Percentiles rank a stretch among this genome's conserved stretches.
Evolutionary conservation across 2,113 vertebrate genomes (phyloP).

Genomic region (Sardina pilchardus): DNA sequence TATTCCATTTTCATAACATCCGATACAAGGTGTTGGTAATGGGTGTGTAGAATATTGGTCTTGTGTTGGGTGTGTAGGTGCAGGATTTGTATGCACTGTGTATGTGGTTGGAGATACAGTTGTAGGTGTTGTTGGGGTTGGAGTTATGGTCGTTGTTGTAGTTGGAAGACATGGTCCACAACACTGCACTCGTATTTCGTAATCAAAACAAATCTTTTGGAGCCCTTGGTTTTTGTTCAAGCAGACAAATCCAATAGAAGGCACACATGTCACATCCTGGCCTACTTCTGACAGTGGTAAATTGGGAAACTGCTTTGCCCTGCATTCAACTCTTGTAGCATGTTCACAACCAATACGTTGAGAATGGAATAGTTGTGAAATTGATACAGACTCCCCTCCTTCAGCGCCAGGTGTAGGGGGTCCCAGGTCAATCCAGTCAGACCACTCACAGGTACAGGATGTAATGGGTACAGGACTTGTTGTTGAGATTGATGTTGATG

Average conservation of each 20-base stretch:
- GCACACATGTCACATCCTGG: slow-evolving; percentile 50
- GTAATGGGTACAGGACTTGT: not conserved
- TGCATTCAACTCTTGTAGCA: slow-evolving; percentile 43
- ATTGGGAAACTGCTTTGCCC: slow-evolving; percentile 38
- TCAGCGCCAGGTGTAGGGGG: slow-evolving; percentile 42
- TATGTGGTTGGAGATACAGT: not conserved
- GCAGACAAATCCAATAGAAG: slow-evolving; percentile 54
- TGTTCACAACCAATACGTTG: slow-evolving; percentile 28
- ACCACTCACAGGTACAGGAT: slow-evolving; percentile 18
- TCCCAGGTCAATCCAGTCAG: slow-evolving; percentile 41
- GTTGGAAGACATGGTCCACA: slow-evolving; percentile 28
- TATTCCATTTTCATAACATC: no score
- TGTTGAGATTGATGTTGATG: no score
- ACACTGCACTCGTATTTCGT: slow-evolving; percentile 56
- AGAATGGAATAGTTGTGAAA: slow-evolving; percentile 19
- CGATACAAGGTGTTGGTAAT: no score
- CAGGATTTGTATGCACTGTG: not conserved
- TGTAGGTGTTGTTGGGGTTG: not conserved
- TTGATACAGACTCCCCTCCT: slow-evolving; percentile 45
- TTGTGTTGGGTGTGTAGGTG: not conserved
- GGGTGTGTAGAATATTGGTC: no score
- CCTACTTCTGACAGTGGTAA: slow-evolving; percentile 30
- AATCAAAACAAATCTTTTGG: slow-evolving; percentile 57
- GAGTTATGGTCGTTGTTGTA: not conserved
- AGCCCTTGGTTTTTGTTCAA: slow-evolving; percentile 57